A percentile compares a stretch with the other conserved stretches of the same genome.
Evolutionary conservation across 2,888 invertebrate genomes (phyloP).

Genomic region (Dynastes maya): DNA sequence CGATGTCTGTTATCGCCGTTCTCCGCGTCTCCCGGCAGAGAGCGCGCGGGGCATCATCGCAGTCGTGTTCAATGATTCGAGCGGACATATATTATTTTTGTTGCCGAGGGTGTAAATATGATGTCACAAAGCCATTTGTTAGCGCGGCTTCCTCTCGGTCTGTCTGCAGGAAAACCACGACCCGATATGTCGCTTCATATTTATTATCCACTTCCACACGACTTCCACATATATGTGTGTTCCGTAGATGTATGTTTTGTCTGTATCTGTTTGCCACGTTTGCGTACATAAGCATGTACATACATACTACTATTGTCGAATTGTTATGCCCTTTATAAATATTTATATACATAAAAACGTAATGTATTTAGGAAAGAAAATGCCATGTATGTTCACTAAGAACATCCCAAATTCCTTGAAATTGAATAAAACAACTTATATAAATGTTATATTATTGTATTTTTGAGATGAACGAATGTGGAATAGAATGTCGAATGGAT

Average conservation of each 20-base stretch:
- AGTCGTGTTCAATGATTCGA: constrained; percentile 69
- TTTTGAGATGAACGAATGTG: no score
- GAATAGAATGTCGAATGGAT: no score
- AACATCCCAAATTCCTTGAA: no score
- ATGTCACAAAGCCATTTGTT: constrained; percentile 71
- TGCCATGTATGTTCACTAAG: no score
- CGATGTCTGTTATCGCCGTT: constrained; percentile 32
- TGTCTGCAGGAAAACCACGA: constrained; percentile 69
- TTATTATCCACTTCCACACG: constrained; percentile 60
- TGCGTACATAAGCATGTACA: no score
- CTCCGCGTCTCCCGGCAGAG: constrained; percentile 28
- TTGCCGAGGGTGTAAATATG: constrained; percentile 70
- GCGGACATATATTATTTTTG: constrained; percentile 71
- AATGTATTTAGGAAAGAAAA: no score
- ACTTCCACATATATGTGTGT: constrained; percentile 32
- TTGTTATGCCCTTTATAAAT: no score
- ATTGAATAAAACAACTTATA: no score
- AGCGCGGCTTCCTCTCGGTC: constrained; percentile 68
- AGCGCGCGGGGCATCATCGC: constrained; percentile 34
- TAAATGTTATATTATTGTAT: no score
- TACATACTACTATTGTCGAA: no score
- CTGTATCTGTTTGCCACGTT: no score
- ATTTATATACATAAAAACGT: no score
- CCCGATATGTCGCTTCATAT: constrained; percentile 70
- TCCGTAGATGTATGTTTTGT: constrained; percentile 7